phyloP scores from a whole-genome alignment of 2,797 vertebrate genomes.

The Luscinia luscinia region DNA sequence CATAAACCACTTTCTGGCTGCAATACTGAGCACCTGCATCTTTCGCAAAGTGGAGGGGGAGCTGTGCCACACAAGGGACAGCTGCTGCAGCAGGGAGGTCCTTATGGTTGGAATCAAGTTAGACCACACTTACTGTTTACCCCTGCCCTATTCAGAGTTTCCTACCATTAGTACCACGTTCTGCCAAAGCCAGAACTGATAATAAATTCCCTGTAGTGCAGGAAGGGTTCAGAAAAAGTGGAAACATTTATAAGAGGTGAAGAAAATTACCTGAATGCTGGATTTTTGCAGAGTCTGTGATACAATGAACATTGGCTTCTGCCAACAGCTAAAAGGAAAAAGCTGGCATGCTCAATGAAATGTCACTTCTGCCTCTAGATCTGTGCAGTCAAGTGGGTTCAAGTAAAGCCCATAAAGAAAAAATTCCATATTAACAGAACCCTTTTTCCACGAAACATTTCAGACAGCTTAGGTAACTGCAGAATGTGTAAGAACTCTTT shows the following conservation, averaged over 20 bases:
- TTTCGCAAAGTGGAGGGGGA: background rate
- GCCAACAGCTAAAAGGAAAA: background rate
- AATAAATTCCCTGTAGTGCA: background rate
- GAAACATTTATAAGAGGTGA: background rate
- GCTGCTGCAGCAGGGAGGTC: background rate
- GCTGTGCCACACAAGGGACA: background rate
- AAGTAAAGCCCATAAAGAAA: background rate
- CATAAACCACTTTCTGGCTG: background rate
- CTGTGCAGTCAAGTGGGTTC: background rate
- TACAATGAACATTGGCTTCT: fast-evolving
- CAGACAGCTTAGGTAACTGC: background rate
- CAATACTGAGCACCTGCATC: background rate
- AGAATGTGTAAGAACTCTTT: background rate
- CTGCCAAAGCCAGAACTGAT: background rate
- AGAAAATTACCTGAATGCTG: background rate
- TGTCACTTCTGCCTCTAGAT: conserved; percentile 6
- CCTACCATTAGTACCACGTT: fast-evolving
- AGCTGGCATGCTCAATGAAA: background rate
- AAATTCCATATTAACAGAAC: background rate
- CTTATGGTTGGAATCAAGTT: too few relatives aligned
- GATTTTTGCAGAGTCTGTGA: background rate
- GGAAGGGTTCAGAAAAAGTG: background rate
- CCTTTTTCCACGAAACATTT: background rate
- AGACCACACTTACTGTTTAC: fast-evolving
- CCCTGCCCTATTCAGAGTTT: background rate